phyloP scores from a whole-genome alignment of 2,797 vertebrate species.

The Galaxias olidus region DNA sequence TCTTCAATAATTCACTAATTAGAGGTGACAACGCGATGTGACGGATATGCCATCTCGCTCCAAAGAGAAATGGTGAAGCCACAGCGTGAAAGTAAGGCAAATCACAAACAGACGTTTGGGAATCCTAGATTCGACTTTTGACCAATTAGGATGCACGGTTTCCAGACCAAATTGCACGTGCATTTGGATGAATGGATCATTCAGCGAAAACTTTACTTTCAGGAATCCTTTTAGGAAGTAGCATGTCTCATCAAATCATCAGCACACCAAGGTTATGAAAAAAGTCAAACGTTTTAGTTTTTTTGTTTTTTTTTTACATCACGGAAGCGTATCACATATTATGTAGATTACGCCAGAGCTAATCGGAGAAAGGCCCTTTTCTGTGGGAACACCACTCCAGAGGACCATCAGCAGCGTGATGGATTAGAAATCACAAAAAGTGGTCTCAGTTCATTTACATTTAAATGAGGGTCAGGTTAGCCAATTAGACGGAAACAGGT shows the following conservation, averaged over 20 bases:
- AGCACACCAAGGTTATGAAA: constrained; percentile 1
- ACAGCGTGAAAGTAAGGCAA: no score
- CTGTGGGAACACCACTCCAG: constrained; percentile 16
- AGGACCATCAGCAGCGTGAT: constrained; percentile 41
- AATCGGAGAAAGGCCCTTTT: constrained; percentile 8
- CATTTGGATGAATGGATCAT: no score
- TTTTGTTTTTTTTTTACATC: no score
- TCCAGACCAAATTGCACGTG: no score
- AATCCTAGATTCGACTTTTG: no score
- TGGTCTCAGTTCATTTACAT: constrained; percentile 56
- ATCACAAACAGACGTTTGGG: no score
- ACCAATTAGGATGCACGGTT: no score
- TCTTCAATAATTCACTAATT: no score
- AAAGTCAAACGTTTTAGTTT: background rate
- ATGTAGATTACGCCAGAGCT: background rate
- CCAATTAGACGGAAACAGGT: constrained; percentile 53
- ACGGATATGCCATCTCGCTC: no score
- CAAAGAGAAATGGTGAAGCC: no score
- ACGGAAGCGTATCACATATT: constrained; percentile 14
- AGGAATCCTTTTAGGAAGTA: background rate
- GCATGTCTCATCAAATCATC: background rate
- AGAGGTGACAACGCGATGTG: no score
- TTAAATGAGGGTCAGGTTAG: constrained; percentile 54
- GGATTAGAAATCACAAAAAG: constrained; percentile 40
- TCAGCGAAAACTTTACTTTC: no score